These are phyloP conservation scores for Aeoliscus strigatus DNA, from an alignment of 2,797 vertebrate species.

Conservation along the genomic window DNA sequence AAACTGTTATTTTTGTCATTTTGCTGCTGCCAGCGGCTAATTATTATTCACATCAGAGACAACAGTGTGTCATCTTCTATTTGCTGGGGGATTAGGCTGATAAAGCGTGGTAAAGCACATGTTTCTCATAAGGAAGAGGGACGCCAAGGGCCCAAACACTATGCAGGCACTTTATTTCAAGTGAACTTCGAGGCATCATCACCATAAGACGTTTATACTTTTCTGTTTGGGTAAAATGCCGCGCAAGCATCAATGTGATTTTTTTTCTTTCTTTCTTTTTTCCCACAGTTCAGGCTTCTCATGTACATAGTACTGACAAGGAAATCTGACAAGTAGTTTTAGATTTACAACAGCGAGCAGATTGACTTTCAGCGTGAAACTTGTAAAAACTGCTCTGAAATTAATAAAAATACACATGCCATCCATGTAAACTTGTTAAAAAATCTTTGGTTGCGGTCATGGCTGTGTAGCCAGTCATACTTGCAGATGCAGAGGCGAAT, in stretches of 20 bases:
- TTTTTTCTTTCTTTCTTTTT: too few species aligned
- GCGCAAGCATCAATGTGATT: neutral
- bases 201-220: slow-evolving; percentile 1
- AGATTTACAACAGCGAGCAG: too few species aligned
- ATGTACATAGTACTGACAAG: too few species aligned
- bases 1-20: slow-evolving; percentile 50
- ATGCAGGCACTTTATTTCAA: slow-evolving; percentile 32
- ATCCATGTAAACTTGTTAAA: too few species aligned
- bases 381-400: too few species aligned
- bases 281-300: too few species aligned
- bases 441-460: too few species aligned
- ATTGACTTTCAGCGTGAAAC: too few species aligned
- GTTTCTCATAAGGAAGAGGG: slow-evolving; percentile 33
- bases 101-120: slow-evolving; percentile 39
- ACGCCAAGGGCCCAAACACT: slow-evolving; percentile 52
- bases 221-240: slow-evolving; percentile 25
- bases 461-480: too few species aligned
- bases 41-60: slow-evolving; percentile 62
- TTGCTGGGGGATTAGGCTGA: slow-evolving; percentile 56
- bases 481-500: too few species aligned
- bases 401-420: too few species aligned
- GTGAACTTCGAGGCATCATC: slow-evolving; percentile 20
- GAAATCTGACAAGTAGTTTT: too few species aligned
- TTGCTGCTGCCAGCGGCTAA: slow-evolving; percentile 47
- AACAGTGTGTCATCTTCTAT: slow-evolving; percentile 56